Conservation (phyloP, 23 tunicate species). For the Diplosoma virens region DNA sequence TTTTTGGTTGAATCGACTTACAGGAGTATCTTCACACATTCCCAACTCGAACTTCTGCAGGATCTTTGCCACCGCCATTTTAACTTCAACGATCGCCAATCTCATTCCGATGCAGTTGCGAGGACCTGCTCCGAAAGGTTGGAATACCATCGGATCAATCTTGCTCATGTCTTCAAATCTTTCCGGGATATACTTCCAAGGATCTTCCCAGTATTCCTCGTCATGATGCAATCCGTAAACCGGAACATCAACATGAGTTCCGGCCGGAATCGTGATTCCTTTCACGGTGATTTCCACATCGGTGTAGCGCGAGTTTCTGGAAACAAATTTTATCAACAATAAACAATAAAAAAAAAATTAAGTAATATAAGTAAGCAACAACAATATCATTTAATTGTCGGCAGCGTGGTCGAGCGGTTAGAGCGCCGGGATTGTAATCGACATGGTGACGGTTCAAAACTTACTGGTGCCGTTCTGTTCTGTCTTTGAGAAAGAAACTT, state of each 20-base stretch:
- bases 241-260: conserved; percentile 44
- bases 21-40: conserved; percentile 61
- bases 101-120: conserved; percentile 61
- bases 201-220: conserved; percentile 84
- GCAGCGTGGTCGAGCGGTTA: no score
- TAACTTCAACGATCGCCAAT: conserved; percentile 53
- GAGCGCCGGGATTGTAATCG: no score
- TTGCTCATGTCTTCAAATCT: conserved; percentile 85
- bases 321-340: no score
- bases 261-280: conserved; percentile 49
- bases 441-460: no score
- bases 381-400: no score
- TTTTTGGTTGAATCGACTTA: no score
- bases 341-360: no score
- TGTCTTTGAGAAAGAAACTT: no score
- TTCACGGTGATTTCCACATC: conserved; percentile 57
- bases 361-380: no score
- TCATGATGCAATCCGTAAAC: conserved; percentile 47
- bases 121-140: conserved; percentile 89
- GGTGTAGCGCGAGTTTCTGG: conserved; percentile 38
- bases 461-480: no score
- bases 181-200: conserved; percentile 63
- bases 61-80: conserved; percentile 25
- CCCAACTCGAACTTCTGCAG: conserved; percentile 41
- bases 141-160: conserved; percentile 63